Conservation (phyloP, 2,888 invertebrate genomes). For the Athetis lepigone region DNA sequence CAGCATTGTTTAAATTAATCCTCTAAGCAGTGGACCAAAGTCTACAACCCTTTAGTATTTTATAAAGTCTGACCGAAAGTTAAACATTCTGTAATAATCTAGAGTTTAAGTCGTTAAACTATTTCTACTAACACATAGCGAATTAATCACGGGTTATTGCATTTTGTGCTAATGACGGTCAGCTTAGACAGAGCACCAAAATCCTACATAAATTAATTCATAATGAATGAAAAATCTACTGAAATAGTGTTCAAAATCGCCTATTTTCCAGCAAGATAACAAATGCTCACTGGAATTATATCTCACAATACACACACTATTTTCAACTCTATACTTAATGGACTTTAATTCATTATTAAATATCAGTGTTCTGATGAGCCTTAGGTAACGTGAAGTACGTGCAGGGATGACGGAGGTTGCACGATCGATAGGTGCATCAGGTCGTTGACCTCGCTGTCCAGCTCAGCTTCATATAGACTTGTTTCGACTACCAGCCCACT, state of each 20-base stretch:
- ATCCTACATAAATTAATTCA: too few relatives aligned
- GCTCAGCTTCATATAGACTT: conserved; percentile 58
- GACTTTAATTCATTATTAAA: too few relatives aligned
- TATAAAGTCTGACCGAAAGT: conserved; percentile 4
- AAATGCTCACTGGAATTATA: too few relatives aligned
- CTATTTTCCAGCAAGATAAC: too few relatives aligned
- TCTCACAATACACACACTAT: too few relatives aligned
- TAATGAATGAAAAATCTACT: too few relatives aligned
- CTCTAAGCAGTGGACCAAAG: not conserved
- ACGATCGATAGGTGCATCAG: conserved; percentile 76
- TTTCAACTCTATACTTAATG: too few relatives aligned
- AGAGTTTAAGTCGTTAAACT: not conserved
- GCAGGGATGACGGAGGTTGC: conserved; percentile 44
- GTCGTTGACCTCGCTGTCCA: conserved; percentile 65
- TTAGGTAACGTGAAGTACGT: conserved; percentile 34
- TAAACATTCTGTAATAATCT: not conserved
- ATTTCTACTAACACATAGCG: conserved; percentile 4
- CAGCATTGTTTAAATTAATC: conserved; percentile 12
- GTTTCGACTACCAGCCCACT: conserved; percentile 61
- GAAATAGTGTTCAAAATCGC: too few relatives aligned
- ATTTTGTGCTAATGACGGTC: conserved; percentile 21
- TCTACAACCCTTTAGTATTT: not conserved
- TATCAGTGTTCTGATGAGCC: too few relatives aligned
- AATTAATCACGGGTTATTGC: conserved; percentile 2
- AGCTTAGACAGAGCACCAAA: too few relatives aligned